phyloP scores from a whole-genome alignment of 2,888 invertebrate genomes.

The Iphiclides podalirius region DNA sequence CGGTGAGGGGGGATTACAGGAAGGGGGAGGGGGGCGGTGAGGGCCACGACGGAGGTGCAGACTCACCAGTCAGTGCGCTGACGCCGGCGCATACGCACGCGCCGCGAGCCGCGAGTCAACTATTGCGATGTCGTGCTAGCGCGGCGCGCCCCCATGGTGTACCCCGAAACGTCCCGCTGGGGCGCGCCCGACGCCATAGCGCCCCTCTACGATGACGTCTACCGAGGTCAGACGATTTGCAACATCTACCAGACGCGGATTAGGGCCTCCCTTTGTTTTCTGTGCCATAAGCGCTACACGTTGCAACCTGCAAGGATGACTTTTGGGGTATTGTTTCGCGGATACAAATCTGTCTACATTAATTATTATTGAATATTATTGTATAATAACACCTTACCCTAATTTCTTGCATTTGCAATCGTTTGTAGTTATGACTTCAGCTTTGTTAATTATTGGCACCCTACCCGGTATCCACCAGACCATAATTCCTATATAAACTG shows the following conservation, averaged over 20 bases:
- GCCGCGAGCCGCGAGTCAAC: constrained; percentile 30
- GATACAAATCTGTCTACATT: neutral
- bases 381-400: constrained; percentile 12
- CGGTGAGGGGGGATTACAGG: constrained; percentile 31
- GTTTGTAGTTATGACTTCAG: constrained; percentile 6
- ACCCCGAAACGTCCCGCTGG: constrained; percentile 81
- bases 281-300: constrained; percentile 32
- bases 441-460: constrained; percentile 1
- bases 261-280: constrained; percentile 40
- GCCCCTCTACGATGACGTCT: constrained; percentile 83
- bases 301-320: constrained; percentile 25
- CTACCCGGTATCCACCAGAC: neutral
- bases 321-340: constrained; percentile 11
- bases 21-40: constrained; percentile 29
- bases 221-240: constrained; percentile 80
- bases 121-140: constrained; percentile 57
- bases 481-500: constrained; percentile 1
- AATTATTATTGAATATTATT: too few relatives aligned
- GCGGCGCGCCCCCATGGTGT: constrained; percentile 71
- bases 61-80: constrained; percentile 61
- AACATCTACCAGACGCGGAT: constrained; percentile 43
- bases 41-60: constrained; percentile 23
- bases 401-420: constrained; percentile 8
- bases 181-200: constrained; percentile 82
- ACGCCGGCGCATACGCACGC: constrained; percentile 66